phyloP scores from a whole-genome alignment of 2,797 vertebrate species.

The Mus caroli region DNA sequence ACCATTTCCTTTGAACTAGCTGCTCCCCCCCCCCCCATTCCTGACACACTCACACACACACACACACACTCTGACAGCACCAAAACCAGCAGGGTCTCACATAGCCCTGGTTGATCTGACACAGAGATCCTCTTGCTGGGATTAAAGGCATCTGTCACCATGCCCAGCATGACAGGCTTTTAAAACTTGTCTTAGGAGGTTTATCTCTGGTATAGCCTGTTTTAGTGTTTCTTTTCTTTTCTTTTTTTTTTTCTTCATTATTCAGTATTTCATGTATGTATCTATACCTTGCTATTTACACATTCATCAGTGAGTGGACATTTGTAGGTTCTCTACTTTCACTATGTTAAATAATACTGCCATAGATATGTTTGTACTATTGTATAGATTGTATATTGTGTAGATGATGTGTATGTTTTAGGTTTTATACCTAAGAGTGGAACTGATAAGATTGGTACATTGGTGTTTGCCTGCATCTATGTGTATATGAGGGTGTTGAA shows the following conservation, averaged over 20 bases:
- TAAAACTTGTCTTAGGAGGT: background rate
- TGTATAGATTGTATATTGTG: background rate
- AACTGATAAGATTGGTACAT: background rate
- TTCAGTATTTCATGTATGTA: background rate
- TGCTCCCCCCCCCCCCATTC: background rate
- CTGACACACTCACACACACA: no score
- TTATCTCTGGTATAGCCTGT: background rate
- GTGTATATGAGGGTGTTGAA: background rate
- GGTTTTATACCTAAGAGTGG: background rate
- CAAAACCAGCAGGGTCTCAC: background rate
- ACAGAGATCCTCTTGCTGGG: background rate
- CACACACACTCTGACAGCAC: background rate
- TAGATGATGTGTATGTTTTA: background rate
- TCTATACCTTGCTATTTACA: background rate
- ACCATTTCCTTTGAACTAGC: background rate
- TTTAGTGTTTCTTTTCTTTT: background rate
- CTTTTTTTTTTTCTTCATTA: background rate
- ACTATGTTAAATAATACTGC: slow-evolving; percentile 36
- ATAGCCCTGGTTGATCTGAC: background rate
- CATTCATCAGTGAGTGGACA: background rate
- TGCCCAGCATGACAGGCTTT: background rate
- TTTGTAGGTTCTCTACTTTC: background rate
- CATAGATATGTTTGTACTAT: slow-evolving; percentile 43
- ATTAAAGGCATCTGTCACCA: background rate
- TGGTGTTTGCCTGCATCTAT: background rate